Evolutionary conservation across 2,797 vertebrate species (phyloP), one percentile per base, ranked within the genome.

Genomic region (Anabas testudineus): DNA sequence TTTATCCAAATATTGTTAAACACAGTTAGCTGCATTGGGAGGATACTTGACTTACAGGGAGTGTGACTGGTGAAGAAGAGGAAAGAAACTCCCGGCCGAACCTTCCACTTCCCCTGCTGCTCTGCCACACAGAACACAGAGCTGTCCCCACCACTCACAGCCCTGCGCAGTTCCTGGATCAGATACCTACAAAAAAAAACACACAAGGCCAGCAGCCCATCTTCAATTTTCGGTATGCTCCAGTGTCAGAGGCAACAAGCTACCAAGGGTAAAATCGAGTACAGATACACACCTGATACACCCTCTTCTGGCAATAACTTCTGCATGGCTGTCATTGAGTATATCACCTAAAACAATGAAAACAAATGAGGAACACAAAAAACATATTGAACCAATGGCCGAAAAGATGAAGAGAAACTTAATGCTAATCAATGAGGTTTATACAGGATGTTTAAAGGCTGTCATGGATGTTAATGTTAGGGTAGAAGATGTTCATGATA

Each of bases 271-370:
- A 15, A 9, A 32, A 19, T 4, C 7, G 10, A 42, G 4, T 3
- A 8, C 0, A 32, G 3, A 59, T 2, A 67, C 74, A 3, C 32
- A 98, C 97, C 98, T 95, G 82, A 97, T 84, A 80, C 97, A 96
- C 46, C 97, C 97, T 59, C 97, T 94, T 64, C 95, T 94, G 71
- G 97, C 97, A 49, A 99, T 93, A 80, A 98, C 82, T 76, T 99
- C 98, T 10, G 98, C 97, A 9, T 99, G 98, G 80, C 97, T 99
- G 90, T 99, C 98, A 42, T 99, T 98, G 42, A 99, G 90, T 4
- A 98, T 16, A 12, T 98, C 96, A 68, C 97, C 97, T 99, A 82
- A 13, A 43, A 13, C n/a, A 8, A 42, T 0, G 7, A 46, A 4
- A 46, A 5, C 66, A n/a, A 26, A 22, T 22, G 51, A 53, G 15